Percentiles rank a stretch among this genome's conserved stretches.
phyloP scores from a whole-genome alignment of 1,140 invertebrate genomes.

The Melipona quadrifasciata region DNA sequence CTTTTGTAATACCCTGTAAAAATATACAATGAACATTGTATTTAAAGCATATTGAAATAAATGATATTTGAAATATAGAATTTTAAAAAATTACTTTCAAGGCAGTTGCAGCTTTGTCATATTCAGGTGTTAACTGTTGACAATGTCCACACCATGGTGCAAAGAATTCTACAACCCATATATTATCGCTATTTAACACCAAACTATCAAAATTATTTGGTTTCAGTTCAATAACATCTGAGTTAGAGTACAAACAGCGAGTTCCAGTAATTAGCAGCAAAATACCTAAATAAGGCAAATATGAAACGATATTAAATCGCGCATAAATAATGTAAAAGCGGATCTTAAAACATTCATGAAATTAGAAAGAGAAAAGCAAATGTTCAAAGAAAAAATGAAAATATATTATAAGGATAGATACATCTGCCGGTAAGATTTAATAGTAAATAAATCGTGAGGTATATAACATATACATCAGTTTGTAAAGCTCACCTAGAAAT shows the following conservation, averaged over 20 bases:
- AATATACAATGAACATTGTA: constrained; percentile 12
- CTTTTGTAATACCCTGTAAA: constrained; percentile 93
- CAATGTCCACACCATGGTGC: constrained; percentile 97
- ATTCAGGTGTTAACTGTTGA: constrained; percentile 91
- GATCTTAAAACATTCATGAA: constrained; percentile 16
- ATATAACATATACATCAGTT: not conserved
- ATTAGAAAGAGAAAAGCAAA: not conserved
- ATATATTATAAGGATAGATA: constrained; percentile 4
- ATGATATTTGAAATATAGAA: constrained; percentile 4
- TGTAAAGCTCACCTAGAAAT: constrained; percentile 41
- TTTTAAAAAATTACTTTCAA: constrained; percentile 85
- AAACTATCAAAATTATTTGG: constrained; percentile 93
- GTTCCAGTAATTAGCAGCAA: constrained; percentile 74
- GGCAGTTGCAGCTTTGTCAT: constrained; percentile 93
- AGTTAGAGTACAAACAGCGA: constrained; percentile 89
- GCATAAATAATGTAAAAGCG: constrained; percentile 3
- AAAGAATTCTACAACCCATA: constrained; percentile 97
- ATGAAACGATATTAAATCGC: constrained; percentile 6
- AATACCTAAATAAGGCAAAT: constrained; percentile 46
- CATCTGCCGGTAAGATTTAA: constrained; percentile 20
- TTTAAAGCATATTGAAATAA: not conserved
- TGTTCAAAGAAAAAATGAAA: constrained; percentile 2
- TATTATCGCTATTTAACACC: constrained; percentile 91
- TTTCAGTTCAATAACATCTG: constrained; percentile 96
- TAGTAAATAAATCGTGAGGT: not conserved